A percentile compares a stretch with the other conserved stretches of the same genome.
Evolutionary conservation across 2,888 invertebrate species (phyloP).

Genomic region (Conomelus anceps): DNA sequence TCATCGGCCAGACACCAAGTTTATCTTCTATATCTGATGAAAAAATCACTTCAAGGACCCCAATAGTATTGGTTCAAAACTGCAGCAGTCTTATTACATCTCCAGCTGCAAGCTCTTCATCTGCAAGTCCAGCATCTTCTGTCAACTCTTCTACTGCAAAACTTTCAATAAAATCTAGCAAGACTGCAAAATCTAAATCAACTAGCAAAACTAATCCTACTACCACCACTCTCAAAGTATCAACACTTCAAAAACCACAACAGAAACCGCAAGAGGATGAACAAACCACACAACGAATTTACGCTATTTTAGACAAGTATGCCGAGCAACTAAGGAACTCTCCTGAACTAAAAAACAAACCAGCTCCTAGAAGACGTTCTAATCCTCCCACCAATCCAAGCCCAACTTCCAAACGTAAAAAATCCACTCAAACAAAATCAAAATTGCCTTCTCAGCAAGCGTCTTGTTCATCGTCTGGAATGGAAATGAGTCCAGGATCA

Average conservation of each 20-base stretch:
- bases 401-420: conserved; percentile 62
- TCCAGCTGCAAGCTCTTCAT: conserved; percentile 52
- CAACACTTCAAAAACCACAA: conserved; percentile 57
- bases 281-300: conserved; percentile 70
- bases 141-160: conserved; percentile 36
- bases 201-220: conserved; percentile 46
- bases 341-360: conserved; percentile 71
- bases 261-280: conserved; percentile 76
- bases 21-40: conserved; percentile 25
- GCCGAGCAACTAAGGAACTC: conserved; percentile 73
- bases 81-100: conserved; percentile 51
- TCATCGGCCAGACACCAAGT: conserved; percentile 29
- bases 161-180: conserved; percentile 32
- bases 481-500: conserved; percentile 54
- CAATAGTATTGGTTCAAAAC: conserved; percentile 47
- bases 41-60: conserved; percentile 41
- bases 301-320: conserved; percentile 71
- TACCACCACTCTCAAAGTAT: conserved; percentile 51
- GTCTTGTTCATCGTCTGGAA: conserved; percentile 32
- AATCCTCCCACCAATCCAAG: conserved; percentile 66
- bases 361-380: conserved; percentile 66
- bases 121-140: conserved; percentile 51
- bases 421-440: conserved; percentile 54
- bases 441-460: conserved; percentile 44
- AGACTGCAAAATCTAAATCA: conserved; percentile 33